Conservation (phyloP, 2,797 vertebrate species). For the Rhadinocentrus ornatus region DNA sequence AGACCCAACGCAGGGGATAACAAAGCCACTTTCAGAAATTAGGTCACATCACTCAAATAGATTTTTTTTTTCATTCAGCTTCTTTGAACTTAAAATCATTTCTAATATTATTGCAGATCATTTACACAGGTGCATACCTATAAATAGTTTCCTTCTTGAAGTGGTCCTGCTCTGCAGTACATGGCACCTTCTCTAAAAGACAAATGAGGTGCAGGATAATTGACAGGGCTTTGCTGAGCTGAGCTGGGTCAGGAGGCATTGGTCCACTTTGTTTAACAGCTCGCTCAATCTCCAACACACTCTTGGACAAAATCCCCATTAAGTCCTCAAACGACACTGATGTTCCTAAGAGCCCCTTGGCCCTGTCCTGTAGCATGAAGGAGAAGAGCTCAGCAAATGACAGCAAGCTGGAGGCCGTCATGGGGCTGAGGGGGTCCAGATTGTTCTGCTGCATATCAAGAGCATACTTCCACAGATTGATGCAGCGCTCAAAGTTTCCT, state of each 20-base stretch:
- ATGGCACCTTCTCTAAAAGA: conserved; percentile 96
- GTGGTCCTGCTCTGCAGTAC: conserved; percentile 93
- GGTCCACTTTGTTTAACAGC: conserved; percentile 89
- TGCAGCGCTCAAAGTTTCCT: conserved; percentile 98
- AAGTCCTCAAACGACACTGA: conserved; percentile 97
- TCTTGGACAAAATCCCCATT: conserved; percentile 97
- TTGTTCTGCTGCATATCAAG: conserved; percentile 99
- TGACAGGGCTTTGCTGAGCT: conserved; percentile 96
- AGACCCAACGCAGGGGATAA: not conserved
- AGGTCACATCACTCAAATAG: conserved; percentile 10
- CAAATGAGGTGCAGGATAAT: conserved; percentile 99
- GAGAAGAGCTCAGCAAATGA: conserved; percentile 99
- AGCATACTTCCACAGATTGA: conserved; percentile 98
- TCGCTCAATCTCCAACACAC: conserved; percentile 96
- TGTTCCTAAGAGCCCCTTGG: conserved; percentile 95
- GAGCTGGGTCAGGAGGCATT: conserved; percentile 89
- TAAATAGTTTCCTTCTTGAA: conserved; percentile 99
- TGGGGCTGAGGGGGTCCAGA: conserved; percentile 96
- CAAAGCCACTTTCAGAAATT: conserved; percentile 14
- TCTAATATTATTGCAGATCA: not conserved
- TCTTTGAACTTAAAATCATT: not conserved
- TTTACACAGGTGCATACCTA: conserved; percentile 57
- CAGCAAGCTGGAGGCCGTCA: conserved; percentile 96
- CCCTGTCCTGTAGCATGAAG: conserved; percentile 98
- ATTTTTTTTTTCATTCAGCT: not conserved